phyloP scores from a whole-genome alignment of 92 coral and sea anemone genomes.

The Zoanthus solanderi region DNA sequence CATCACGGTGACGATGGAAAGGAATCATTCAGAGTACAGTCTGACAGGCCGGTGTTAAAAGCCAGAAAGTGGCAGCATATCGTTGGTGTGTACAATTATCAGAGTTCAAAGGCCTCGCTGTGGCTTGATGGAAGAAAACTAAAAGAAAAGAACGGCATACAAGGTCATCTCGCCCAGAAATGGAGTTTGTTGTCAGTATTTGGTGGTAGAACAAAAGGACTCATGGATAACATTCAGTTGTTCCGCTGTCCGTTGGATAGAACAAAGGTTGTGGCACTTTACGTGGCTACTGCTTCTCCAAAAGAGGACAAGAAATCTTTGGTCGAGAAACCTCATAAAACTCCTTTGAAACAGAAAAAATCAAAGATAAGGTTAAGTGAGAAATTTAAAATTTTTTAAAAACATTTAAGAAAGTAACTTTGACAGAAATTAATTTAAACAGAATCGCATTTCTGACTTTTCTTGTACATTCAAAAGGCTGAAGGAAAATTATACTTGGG shows the following conservation, averaged over 20 bases:
- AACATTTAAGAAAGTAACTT: neutral
- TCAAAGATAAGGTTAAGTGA: constrained; percentile 24
- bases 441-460: neutral
- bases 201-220: constrained; percentile 78
- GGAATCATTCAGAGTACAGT: constrained; percentile 78
- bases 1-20: constrained; percentile 76
- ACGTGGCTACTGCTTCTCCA: constrained; percentile 80
- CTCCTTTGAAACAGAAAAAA: neutral
- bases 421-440: neutral
- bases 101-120: constrained; percentile 65
- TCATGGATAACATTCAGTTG: constrained; percentile 80
- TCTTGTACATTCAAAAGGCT: neutral
- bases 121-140: constrained; percentile 86
- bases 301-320: constrained; percentile 68
- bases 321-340: constrained; percentile 45
- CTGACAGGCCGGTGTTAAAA: constrained; percentile 68
- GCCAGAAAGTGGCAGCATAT: constrained; percentile 83
- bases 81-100: constrained; percentile 70
- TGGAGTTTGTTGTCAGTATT: constrained; percentile 81
- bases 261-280: constrained; percentile 88
- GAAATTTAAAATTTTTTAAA: constrained; percentile 16
- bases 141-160: constrained; percentile 51
- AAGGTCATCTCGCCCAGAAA: constrained; percentile 72
- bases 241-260: constrained; percentile 88
- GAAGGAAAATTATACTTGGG: neutral